Evolutionary conservation across 2,113 vertebrate genomes (phyloP).

Genomic region (Ondatra zibethicus): DNA sequence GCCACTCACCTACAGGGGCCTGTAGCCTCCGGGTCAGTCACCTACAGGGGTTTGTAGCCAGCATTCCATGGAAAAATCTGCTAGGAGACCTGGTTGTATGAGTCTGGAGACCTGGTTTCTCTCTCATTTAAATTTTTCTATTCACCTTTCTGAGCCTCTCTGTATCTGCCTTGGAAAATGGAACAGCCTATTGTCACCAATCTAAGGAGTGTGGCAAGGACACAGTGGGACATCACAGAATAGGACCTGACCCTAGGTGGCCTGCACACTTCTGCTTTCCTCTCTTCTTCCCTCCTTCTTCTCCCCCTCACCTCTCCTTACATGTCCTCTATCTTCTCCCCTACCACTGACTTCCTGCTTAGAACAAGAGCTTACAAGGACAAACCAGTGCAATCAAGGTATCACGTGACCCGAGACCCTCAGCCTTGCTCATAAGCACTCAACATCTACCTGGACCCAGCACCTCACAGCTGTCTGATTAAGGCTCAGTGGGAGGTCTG

Average conservation of each 20-base stretch:
- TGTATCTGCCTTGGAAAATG: not conserved
- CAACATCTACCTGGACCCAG: slow-evolving; percentile 40
- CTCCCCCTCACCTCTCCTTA: not conserved
- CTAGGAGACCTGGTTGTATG: not conserved
- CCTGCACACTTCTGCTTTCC: too few relatives aligned
- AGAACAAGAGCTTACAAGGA: not conserved
- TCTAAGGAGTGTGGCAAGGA: not conserved
- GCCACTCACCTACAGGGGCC: too few relatives aligned
- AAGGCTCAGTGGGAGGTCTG: slow-evolving; percentile 23
- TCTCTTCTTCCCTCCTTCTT: not conserved
- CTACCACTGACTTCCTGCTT: not conserved
- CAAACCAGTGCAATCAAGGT: not conserved
- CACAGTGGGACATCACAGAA: not conserved
- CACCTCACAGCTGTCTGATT: slow-evolving; percentile 52
- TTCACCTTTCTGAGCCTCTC: not conserved
- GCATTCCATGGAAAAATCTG: not conserved
- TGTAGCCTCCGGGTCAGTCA: too few relatives aligned
- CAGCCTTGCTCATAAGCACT: not conserved
- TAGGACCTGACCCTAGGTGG: not conserved
- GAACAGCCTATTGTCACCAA: too few relatives aligned
- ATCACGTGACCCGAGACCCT: not conserved
- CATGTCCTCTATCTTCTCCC: not conserved
- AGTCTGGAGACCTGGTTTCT: not conserved
- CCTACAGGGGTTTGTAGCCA: not conserved
- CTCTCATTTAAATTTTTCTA: not conserved